A percentile compares a stretch with the other conserved stretches of the same genome.
Evolutionary conservation across 2,113 vertebrate genomes (phyloP).

Genomic region (Sisor rabdophorus): DNA sequence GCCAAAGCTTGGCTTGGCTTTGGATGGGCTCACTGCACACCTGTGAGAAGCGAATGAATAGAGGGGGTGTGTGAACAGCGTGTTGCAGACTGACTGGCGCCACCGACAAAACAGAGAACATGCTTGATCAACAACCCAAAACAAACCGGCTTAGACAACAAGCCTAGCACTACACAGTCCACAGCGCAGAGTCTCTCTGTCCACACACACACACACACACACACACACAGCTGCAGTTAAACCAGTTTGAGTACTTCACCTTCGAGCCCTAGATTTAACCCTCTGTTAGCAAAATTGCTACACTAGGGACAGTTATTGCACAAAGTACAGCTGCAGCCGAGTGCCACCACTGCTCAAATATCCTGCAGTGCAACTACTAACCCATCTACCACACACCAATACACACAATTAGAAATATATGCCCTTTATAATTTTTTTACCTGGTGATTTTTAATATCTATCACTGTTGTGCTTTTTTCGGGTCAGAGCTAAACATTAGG

Average conservation of each 20-base stretch:
- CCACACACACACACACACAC: slow-evolving; percentile 24
- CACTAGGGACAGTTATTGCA: slow-evolving; percentile 66
- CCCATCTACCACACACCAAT: slow-evolving; percentile 20
- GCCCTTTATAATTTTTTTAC: background rate
- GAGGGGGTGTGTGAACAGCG: slow-evolving; percentile 85
- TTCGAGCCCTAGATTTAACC: slow-evolving; percentile 61
- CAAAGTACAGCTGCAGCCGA: slow-evolving; percentile 67
- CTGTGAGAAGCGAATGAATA: slow-evolving; percentile 96
- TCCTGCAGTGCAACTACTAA: slow-evolving; percentile 34
- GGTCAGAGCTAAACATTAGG: background rate
- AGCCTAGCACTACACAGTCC: slow-evolving; percentile 67
- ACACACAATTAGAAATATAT: slow-evolving; percentile 5
- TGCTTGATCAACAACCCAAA: slow-evolving; percentile 98
- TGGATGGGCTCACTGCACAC: slow-evolving; percentile 88
- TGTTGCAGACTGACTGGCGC: slow-evolving; percentile 93
- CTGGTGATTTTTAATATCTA: too few species aligned
- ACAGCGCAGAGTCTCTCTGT: slow-evolving; percentile 47
- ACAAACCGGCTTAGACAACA: slow-evolving; percentile 91
- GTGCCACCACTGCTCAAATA: slow-evolving; percentile 56
- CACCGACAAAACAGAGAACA: slow-evolving; percentile 88
- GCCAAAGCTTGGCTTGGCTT: slow-evolving; percentile 78
- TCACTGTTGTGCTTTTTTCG: background rate
- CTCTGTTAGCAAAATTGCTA: slow-evolving; percentile 59
- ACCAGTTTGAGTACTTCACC: slow-evolving; percentile 48
- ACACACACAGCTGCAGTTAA: slow-evolving; percentile 45